Evolutionary conservation across 23 tunicate genomes (phyloP).

Genomic region (Ascidia mentula): DNA sequence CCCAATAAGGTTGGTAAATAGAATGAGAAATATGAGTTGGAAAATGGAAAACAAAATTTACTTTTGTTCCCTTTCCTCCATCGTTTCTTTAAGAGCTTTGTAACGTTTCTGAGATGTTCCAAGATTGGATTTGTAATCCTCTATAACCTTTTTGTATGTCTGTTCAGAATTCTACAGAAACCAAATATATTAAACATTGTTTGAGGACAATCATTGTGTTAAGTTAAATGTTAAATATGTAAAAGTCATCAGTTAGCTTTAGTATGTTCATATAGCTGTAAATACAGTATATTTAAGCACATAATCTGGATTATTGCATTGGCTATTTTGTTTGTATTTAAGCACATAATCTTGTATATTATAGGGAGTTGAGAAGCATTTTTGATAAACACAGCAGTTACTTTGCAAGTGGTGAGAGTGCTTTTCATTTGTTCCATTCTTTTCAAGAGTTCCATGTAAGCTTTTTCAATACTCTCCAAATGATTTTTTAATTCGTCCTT

Average conservation of each 20-base stretch:
- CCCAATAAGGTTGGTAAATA: no score
- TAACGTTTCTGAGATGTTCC: slow-evolving; percentile 35
- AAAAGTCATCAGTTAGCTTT: no score
- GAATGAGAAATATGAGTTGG: no score
- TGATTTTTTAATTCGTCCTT: slow-evolving; percentile 22
- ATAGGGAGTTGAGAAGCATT: no score
- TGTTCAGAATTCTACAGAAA: slow-evolving; percentile 13
- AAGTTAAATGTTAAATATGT: no score
- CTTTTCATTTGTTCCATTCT: slow-evolving; percentile 45
- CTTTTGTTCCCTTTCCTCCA: slow-evolving; percentile 29
- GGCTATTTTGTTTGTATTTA: no score
- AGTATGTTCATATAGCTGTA: no score
- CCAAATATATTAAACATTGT: not conserved
- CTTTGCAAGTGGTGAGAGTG: slow-evolving; percentile 35
- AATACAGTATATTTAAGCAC: no score
- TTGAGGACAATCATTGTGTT: no score
- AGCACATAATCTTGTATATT: no score
- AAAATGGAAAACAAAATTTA: not conserved
- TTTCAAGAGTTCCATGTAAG: slow-evolving; percentile 45
- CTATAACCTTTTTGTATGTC: slow-evolving; percentile 33
- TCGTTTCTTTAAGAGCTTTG: slow-evolving; percentile 38
- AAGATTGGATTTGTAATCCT: slow-evolving; percentile 24
- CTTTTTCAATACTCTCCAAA: slow-evolving; percentile 53
- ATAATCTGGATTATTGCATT: no score
- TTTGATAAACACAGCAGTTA: not conserved